phyloP scores from a whole-genome alignment of 2,888 invertebrate species.

The Malthinus flaveolus region DNA sequence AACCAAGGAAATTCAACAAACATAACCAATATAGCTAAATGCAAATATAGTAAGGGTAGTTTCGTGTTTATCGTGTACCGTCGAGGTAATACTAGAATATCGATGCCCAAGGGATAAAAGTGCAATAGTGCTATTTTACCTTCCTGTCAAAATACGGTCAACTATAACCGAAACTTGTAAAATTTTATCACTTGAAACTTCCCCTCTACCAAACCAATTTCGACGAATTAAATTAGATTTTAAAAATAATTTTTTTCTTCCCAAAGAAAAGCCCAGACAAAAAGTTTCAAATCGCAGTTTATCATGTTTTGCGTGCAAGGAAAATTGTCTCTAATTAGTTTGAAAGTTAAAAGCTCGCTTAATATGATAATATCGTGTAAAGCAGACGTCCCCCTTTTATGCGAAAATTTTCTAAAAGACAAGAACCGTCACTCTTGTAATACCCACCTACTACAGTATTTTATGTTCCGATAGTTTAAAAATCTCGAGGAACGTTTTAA shows the following conservation, averaged over 20 bases:
- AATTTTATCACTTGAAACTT: slow-evolving; percentile 1
- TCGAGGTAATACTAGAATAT: slow-evolving; percentile 8
- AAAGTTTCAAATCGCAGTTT: slow-evolving; percentile 11
- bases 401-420: slow-evolving; percentile 5
- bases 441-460: slow-evolving; percentile 14
- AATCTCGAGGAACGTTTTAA: slow-evolving; percentile 16
- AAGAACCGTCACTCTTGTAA: slow-evolving; percentile 10
- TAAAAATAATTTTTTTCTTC: background rate
- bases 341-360: slow-evolving; percentile 15
- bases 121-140: slow-evolving; percentile 10
- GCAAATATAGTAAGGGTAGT: slow-evolving; percentile 19
- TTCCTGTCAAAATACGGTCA: slow-evolving; percentile 9
- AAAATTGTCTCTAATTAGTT: slow-evolving; percentile 19
- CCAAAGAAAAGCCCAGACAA: slow-evolving; percentile 7
- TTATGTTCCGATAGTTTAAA: slow-evolving; percentile 9
- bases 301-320: slow-evolving; percentile 16
- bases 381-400: slow-evolving; percentile 12
- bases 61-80: slow-evolving; percentile 12
- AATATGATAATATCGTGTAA: slow-evolving; percentile 19
- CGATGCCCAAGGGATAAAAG: slow-evolving; percentile 16
- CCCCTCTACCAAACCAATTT: background rate
- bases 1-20: slow-evolving; percentile 1
- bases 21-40: slow-evolving; percentile 11
- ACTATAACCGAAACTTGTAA: background rate
- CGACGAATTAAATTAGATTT: background rate